These are phyloP conservation scores for Cephus runcator DNA, from an alignment of 2,888 invertebrate species.

Conservation along the genomic window DNA sequence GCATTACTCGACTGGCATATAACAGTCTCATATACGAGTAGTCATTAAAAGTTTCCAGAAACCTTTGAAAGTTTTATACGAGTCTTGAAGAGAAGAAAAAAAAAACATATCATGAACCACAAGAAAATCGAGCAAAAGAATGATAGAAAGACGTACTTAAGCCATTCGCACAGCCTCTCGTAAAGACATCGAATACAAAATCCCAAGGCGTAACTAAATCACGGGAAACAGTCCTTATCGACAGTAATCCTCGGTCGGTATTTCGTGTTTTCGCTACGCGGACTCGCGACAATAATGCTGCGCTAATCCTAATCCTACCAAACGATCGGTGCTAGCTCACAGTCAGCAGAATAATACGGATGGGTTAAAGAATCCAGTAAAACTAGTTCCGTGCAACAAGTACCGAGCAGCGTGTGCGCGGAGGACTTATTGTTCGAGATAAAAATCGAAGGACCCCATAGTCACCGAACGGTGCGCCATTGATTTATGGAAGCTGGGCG, in stretches of 20 bases:
- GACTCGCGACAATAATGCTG: not conserved
- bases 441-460: too few relatives aligned
- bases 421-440: too few relatives aligned
- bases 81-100: not conserved
- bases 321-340: not conserved
- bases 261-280: not conserved
- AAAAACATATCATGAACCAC: not conserved
- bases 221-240: not conserved
- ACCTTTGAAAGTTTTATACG: not conserved
- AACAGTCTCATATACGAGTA: not conserved
- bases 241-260: not conserved
- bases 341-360: not conserved
- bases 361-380: too few relatives aligned
- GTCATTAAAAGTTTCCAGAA: not conserved
- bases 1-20: not conserved
- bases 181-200: not conserved
- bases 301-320: not conserved
- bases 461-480: too few relatives aligned
- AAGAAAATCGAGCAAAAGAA: not conserved
- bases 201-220: not conserved
- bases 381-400: too few relatives aligned
- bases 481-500: too few relatives aligned
- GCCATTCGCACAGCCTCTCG: not conserved
- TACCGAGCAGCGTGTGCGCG: too few relatives aligned
- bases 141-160: not conserved